Conservation (phyloP, 2,797 vertebrate genomes). For the Molothrus aeneus region DNA sequence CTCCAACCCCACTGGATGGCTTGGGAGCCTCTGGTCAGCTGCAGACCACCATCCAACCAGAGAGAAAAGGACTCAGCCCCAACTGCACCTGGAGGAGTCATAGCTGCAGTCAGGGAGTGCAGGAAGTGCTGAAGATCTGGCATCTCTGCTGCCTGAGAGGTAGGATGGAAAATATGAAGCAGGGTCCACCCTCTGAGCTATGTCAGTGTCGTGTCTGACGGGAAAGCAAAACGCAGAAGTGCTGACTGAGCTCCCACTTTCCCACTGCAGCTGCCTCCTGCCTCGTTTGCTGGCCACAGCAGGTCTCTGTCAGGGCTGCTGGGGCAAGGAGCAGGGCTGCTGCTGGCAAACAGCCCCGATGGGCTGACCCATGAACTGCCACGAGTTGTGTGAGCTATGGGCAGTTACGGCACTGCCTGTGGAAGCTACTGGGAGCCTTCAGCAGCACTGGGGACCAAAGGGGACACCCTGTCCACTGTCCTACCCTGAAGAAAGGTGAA, state of each 20-base stretch:
- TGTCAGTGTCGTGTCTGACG: not conserved
- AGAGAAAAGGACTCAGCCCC: not conserved
- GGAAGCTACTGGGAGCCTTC: not conserved
- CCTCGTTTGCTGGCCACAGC: not conserved
- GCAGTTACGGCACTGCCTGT: rapidly evolving
- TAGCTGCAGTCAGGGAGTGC: not conserved
- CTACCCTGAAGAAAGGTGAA: not conserved
- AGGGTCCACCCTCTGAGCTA: not conserved
- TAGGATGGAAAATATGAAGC: constrained; percentile 23
- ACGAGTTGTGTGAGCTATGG: rapidly evolving
- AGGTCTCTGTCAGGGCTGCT: not conserved
- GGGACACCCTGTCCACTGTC: not conserved
- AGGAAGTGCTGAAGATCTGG: not conserved
- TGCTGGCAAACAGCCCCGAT: rapidly evolving
- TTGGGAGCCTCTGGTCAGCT: not conserved
- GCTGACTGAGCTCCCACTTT: constrained; percentile 15
- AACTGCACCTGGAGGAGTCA: not conserved
- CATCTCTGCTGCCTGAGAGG: not conserved
- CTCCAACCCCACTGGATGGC: not conserved
- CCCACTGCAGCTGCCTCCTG: not conserved
- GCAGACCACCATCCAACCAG: not conserved
- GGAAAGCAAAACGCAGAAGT: constrained; percentile 13
- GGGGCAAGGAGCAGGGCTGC: not conserved
- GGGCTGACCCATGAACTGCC: rapidly evolving
- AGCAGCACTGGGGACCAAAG: not conserved